Evolutionary conservation across 2,797 vertebrate species (phyloP).

Genomic region (Enteromius unitaeniatus): DNA sequence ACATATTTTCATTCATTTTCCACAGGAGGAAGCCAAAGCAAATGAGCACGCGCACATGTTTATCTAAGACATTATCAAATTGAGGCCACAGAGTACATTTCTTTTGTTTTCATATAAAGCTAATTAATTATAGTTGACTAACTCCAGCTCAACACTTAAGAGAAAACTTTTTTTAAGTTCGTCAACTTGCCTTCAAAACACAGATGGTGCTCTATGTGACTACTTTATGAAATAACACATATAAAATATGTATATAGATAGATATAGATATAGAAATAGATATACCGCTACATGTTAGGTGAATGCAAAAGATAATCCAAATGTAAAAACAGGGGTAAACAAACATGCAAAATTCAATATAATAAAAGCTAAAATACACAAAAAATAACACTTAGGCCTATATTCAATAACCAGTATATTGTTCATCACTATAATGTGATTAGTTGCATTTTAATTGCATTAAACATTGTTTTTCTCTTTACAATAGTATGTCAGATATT

Average conservation of each 20-base stretch:
- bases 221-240: neutral
- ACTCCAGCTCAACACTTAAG: neutral
- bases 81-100: neutral
- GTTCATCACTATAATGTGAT: neutral
- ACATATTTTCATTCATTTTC: conserved; percentile 31
- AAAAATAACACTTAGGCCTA: neutral
- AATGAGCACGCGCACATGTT: neutral
- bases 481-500: neutral
- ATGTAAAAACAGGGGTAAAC: neutral
- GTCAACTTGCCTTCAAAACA: neutral
- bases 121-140: conserved; percentile 2
- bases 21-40: conserved; percentile 1
- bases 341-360: neutral
- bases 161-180: neutral
- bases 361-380: neutral
- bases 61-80: conserved; percentile 9
- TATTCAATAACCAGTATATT: neutral
- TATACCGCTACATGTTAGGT: neutral
- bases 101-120: neutral
- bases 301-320: neutral
- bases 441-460: neutral
- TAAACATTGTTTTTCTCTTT: neutral
- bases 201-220: neutral
- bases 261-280: no score
- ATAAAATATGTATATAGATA: no score